Conservation (phyloP, 2,113 vertebrate genomes). For the Neogale vison region DNA sequence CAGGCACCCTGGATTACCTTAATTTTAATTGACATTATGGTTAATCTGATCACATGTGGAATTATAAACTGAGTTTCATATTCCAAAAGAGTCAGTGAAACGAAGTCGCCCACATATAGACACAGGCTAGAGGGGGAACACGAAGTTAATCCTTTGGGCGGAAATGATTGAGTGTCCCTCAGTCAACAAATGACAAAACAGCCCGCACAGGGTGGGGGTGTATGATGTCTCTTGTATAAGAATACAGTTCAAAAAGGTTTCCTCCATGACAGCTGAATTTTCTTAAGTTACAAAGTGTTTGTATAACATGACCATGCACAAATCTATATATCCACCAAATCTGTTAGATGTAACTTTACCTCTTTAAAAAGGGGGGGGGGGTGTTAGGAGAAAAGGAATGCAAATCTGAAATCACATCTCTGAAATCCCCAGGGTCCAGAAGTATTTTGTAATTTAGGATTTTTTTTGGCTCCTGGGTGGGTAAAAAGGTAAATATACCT, state of each 20-base stretch:
- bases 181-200: not conserved
- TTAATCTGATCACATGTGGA: not conserved
- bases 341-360: not conserved
- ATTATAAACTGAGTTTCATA: not conserved
- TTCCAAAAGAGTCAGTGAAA: not conserved
- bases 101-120: not conserved
- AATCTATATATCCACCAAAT: not conserved
- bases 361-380: not conserved
- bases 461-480: not conserved
- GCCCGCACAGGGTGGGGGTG: no score
- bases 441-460: not conserved
- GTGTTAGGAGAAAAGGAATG: not conserved
- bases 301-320: not conserved
- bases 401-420: not conserved
- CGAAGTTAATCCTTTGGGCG: not conserved
- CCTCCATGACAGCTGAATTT: not conserved
- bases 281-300: not conserved
- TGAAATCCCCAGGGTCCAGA: not conserved
- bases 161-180: not conserved
- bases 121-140: not conserved
- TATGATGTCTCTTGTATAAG: not conserved
- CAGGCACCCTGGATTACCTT: not conserved
- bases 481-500: not conserved
- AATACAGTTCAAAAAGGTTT: not conserved
- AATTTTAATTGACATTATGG: not conserved